A percentile compares a stretch with the other conserved stretches of the same genome.
These are phyloP conservation scores for Hoplostethus atlanticus DNA, from an alignment of 2,797 vertebrate genomes.

Conservation along the genomic window DNA sequence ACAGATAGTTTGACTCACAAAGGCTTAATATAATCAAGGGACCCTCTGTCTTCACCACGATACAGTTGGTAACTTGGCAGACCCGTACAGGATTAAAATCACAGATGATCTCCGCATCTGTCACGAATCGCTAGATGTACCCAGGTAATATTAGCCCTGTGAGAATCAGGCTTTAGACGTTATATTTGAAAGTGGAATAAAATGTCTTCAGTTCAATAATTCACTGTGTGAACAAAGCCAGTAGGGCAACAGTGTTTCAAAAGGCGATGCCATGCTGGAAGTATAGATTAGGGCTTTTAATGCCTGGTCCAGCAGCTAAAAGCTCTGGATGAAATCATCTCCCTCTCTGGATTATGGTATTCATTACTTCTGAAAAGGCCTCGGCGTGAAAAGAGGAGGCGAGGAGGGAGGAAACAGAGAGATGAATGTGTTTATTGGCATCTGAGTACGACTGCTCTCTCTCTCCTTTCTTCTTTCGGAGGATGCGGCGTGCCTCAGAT, in stretches of 20 bases:
- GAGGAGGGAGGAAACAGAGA: constrained; percentile 9
- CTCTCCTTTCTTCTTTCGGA: neutral
- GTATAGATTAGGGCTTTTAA: constrained; percentile 45
- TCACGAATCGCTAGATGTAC: neutral
- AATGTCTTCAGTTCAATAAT: constrained; percentile 37
- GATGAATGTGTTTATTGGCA: neutral
- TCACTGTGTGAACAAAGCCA: constrained; percentile 43
- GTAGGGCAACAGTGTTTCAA: constrained; percentile 55
- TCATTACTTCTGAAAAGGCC: constrained; percentile 69
- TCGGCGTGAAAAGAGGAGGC: constrained; percentile 25
- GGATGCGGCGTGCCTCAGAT: constrained; percentile 1
- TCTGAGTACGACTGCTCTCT: too few relatives aligned
- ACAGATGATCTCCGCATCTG: neutral
- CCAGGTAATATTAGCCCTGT: neutral
- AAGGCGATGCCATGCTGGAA: constrained; percentile 46
- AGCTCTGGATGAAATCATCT: constrained; percentile 64
- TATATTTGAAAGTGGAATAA: constrained; percentile 24
- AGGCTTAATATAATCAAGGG: too few relatives aligned
- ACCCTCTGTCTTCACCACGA: too few relatives aligned
- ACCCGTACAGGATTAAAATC: constrained; percentile 8
- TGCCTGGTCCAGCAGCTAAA: constrained; percentile 65
- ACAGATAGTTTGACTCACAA: too few relatives aligned
- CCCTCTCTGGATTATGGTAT: constrained; percentile 64
- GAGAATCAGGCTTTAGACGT: constrained; percentile 5
- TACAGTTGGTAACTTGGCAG: neutral